Evolutionary conservation across 2,113 vertebrate genomes (phyloP).

Genomic region (Dipodomys spectabilis): DNA sequence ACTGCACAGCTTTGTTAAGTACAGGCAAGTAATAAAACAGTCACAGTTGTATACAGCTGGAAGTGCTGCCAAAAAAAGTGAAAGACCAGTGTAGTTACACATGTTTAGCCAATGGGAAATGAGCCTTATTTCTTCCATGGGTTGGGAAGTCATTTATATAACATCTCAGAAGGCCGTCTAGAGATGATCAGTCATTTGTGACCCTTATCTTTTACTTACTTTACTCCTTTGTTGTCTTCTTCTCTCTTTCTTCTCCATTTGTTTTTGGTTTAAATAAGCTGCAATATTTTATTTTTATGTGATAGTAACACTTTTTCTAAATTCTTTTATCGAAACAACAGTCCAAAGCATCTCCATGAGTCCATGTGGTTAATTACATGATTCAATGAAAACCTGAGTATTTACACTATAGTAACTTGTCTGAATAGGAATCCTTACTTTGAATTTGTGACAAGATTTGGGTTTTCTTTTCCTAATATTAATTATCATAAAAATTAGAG

Average conservation of each 20-base stretch:
- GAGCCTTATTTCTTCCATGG: neutral
- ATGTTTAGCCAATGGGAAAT: neutral
- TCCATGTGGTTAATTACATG: neutral
- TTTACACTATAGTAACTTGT: constrained; percentile 26
- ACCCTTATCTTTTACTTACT: neutral
- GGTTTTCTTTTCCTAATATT: constrained; percentile 14
- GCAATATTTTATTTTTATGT: constrained; percentile 60
- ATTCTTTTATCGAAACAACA: constrained; percentile 36
- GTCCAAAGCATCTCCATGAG: constrained; percentile 10
- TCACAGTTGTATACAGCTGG: neutral
- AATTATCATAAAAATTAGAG: constrained; percentile 62
- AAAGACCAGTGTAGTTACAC: neutral
- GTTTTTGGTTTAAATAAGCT: constrained; percentile 74
- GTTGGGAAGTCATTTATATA: neutral
- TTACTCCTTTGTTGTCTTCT: neutral
- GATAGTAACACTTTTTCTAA: constrained; percentile 65
- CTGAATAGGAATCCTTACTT: constrained; percentile 52
- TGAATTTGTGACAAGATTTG: constrained; percentile 42
- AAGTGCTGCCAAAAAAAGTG: neutral
- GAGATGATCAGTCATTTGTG: neutral
- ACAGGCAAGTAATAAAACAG: neutral
- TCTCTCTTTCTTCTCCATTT: constrained; percentile 1
- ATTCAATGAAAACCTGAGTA: constrained; percentile 62
- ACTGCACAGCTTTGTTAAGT: neutral
- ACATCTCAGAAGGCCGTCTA: neutral